Evolutionary conservation across 64 coral and sea anemone genomes (phyloP).

Genomic region (Stylophora pistillata): DNA sequence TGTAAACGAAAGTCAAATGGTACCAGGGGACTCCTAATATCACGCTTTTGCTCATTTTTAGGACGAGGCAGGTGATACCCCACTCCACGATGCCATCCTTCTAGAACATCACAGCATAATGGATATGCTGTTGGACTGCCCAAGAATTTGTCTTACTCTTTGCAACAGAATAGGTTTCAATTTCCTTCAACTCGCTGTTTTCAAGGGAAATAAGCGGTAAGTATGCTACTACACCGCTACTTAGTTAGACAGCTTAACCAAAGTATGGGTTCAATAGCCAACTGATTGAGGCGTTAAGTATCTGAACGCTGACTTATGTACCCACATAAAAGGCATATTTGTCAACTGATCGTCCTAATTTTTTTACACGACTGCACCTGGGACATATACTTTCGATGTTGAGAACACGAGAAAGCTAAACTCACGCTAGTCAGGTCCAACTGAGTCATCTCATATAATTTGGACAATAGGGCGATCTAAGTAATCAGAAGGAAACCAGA

Average conservation of each 20-base stretch:
- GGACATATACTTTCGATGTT: no score
- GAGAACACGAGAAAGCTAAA: no score
- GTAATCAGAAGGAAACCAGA: no score
- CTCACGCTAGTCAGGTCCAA: no score
- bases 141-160: conserved; percentile 12
- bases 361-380: no score
- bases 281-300: no score
- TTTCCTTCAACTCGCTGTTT: conserved; percentile 34
- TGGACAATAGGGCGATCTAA: no score
- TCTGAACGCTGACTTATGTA: no score
- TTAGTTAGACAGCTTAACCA: background rate
- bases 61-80: conserved; percentile 48
- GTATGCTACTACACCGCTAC: background rate
- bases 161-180: conserved; percentile 50
- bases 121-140: conserved; percentile 28
- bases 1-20: background rate
- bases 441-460: no score
- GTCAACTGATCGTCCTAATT: no score
- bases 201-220: conserved; percentile 59
- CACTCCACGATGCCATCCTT: conserved; percentile 51
- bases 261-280: background rate
- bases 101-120: conserved; percentile 14
- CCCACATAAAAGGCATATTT: no score
- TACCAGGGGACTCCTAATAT: no score
- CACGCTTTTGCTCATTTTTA: background rate